phyloP scores from a whole-genome alignment of 2,888 invertebrate genomes.

The Drosophila sordidapex region DNA sequence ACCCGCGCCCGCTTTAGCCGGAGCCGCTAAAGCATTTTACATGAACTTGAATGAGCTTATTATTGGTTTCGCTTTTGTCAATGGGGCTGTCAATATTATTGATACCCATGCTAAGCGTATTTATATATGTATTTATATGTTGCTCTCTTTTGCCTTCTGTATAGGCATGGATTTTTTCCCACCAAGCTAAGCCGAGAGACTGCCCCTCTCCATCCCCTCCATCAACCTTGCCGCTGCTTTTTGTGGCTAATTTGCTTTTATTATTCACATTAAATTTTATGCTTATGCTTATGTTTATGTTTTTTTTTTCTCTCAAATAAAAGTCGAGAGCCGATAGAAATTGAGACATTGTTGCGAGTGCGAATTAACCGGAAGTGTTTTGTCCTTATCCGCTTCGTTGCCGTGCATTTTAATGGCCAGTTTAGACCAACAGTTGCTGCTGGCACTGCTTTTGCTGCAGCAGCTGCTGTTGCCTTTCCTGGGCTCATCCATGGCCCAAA shows the following conservation, averaged over 20 bases:
- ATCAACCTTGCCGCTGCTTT: constrained; percentile 35
- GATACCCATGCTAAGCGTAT: constrained; percentile 65
- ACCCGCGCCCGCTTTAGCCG: neutral
- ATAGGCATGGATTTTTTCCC: constrained; percentile 63
- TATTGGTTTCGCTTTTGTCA: constrained; percentile 61
- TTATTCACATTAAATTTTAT: constrained; percentile 77
- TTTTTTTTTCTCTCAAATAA: constrained; percentile 55
- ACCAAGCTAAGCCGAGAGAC: constrained; percentile 49
- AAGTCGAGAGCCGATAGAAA: constrained; percentile 55
- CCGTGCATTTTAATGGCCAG: constrained; percentile 72
- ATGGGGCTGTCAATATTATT: constrained; percentile 69
- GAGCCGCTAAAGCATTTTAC: constrained; percentile 60
- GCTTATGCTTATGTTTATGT: constrained; percentile 68
- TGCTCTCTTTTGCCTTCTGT: constrained; percentile 57
- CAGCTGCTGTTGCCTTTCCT: constrained; percentile 23
- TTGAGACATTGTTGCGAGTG: constrained; percentile 71
- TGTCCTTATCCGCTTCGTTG: constrained; percentile 52
- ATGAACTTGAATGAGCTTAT: constrained; percentile 79
- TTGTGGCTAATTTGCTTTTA: constrained; percentile 77
- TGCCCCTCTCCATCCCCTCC: neutral
- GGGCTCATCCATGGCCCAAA: constrained; percentile 22
- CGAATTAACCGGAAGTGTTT: constrained; percentile 72
- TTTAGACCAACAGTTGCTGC: constrained; percentile 52
- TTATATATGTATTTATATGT: constrained; percentile 43
- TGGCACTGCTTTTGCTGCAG: constrained; percentile 20